Evolutionary conservation across 2,888 invertebrate genomes (phyloP), one percentile per base, ranked within the genome.

Genomic region (Thymelicus acteon): DNA sequence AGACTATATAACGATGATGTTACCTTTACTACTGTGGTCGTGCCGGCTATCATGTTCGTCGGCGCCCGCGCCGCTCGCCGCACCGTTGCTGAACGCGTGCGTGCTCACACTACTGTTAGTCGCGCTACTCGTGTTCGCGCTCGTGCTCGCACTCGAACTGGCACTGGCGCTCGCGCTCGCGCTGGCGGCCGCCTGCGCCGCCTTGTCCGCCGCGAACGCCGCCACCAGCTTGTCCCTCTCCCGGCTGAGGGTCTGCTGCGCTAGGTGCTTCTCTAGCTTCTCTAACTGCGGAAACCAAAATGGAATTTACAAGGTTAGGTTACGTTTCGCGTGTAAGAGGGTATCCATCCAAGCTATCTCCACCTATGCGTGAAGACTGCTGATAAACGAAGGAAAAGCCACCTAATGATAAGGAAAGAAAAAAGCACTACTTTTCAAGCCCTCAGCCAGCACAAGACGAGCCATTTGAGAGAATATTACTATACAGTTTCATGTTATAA

Each of bases 191-290:
- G 77, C 71, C 74, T 72, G 75, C 69, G 75, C 73, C 67, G 47
- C 74, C 49, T 63, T 73, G 69, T 66, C 74, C 71, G 74, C 73
- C 73, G 71, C 71, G 64, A 70, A 65, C 75, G 77, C 69, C 75
- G 54, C 76, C 74, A 69, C 76, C 57, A 63, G 75, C 72, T 73
- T 72, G 15, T 67, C 73, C 44, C 83, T 82, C 61, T 84, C 86
- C 19, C 82, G 82, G 62, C 73, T 72, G 60, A 74, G 73, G 48
- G 80, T 81, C 72, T 81, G 80, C 60, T 83, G 77, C 60, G 84
- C 80, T 78, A 85, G 75, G 54, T 87, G 85, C 80, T 87, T 87
- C 73, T 91, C 91, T 85, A 89, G 75, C 80, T 86, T 88, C 58
- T 91, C 91, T 85, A 90, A 84, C 92, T 92, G 87, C 10, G 7